phyloP scores from a whole-genome alignment of 1,140 invertebrate species.

The Lepidurus arcticus region DNA sequence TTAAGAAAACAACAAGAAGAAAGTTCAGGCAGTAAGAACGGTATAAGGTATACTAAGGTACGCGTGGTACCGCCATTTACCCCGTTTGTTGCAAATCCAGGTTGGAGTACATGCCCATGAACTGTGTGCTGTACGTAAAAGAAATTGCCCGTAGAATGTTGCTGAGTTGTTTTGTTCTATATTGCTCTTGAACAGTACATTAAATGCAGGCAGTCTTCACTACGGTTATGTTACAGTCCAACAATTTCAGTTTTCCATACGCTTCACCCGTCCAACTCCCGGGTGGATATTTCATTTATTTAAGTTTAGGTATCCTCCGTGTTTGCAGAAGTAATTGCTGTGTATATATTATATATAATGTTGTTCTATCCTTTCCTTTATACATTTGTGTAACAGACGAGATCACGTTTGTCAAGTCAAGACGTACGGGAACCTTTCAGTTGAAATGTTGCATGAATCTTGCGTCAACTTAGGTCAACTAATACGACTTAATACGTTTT shows the following conservation, averaged over 20 bases:
- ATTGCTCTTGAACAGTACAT: slow-evolving; percentile 15
- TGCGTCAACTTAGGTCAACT: no score
- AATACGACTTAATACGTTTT: no score
- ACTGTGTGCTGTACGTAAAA: background rate
- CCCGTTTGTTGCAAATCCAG: slow-evolving; percentile 1
- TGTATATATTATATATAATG: background rate
- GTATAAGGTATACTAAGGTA: slow-evolving; percentile 5
- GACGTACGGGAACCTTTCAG: background rate
- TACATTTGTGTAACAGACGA: background rate
- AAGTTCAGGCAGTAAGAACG: background rate
- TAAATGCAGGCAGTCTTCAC: background rate
- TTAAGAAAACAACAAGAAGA: background rate
- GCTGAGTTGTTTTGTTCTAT: background rate
- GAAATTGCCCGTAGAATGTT: slow-evolving; percentile 1
- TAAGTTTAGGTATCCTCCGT: background rate
- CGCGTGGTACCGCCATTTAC: background rate
- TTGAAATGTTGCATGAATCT: background rate
- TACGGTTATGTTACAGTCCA: slow-evolving; percentile 8
- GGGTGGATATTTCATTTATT: background rate
- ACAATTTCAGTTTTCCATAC: background rate
- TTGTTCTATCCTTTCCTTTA: slow-evolving; percentile 11
- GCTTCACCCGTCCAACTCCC: slow-evolving; percentile 2
- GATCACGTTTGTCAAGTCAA: background rate
- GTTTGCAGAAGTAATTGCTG: background rate
- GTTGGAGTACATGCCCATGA: background rate